A percentile compares a stretch with the other conserved stretches of the same genome.
Conservation (phyloP, 2,113 vertebrate genomes). For the Microcebus ravelobensis region DNA sequence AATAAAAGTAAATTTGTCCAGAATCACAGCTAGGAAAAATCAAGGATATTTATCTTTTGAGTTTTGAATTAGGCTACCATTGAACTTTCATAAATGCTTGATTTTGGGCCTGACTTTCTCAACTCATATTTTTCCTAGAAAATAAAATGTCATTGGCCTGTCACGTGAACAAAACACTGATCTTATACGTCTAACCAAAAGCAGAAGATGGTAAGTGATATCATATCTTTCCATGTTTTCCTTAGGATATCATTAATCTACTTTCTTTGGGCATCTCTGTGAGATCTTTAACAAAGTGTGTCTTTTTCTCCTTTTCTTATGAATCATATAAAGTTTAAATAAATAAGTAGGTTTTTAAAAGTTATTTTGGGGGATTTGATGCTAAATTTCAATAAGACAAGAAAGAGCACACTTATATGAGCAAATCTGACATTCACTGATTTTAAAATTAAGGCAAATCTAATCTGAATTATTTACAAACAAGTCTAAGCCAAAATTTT, state of each 20-base stretch:
- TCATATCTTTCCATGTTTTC: neutral
- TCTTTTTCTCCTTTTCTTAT: neutral
- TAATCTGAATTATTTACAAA: neutral
- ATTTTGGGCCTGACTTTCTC: neutral
- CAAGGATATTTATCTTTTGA: neutral
- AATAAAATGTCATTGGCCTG: slow-evolving; percentile 6
- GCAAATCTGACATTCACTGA: neutral
- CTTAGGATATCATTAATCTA: neutral
- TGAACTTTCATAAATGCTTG: slow-evolving; percentile 50
- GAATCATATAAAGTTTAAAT: neutral
- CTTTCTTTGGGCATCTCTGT: neutral
- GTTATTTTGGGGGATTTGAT: neutral
- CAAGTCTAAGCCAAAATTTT: neutral
- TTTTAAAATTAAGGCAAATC: neutral
- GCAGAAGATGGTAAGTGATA: neutral
- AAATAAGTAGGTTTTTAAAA: neutral
- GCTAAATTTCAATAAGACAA: neutral
- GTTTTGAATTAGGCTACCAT: slow-evolving; percentile 28
- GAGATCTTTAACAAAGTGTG: neutral
- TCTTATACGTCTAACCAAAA: neutral
- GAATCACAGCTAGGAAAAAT: neutral
- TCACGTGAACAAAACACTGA: slow-evolving; percentile 12
- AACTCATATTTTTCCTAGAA: neutral
- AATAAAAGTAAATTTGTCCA: neutral
- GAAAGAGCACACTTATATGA: neutral